These are phyloP conservation scores for Sigmodon hispidus DNA, from an alignment of 2,113 vertebrate species.

Conservation along the genomic window DNA sequence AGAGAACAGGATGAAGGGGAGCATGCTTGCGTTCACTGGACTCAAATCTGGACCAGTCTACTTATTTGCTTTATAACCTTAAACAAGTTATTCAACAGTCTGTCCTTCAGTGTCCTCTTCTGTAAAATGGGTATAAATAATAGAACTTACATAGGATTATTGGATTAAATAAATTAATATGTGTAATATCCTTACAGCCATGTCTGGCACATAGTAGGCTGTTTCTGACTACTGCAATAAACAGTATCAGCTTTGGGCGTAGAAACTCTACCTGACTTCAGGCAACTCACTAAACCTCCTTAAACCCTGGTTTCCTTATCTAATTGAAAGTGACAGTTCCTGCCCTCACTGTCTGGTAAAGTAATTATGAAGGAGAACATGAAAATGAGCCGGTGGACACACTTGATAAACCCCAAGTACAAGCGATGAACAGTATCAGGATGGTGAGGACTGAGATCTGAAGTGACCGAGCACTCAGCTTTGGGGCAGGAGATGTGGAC, in stretches of 20 bases:
- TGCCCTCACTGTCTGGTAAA: background rate
- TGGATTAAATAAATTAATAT: constrained; percentile 30
- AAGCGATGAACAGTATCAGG: background rate
- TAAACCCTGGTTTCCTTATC: constrained; percentile 6
- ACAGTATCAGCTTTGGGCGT: constrained; percentile 26
- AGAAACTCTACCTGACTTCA: constrained; percentile 36
- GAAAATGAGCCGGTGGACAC: constrained; percentile 26
- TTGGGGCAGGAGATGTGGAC: background rate
- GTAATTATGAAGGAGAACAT: background rate
- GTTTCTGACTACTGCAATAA: background rate
- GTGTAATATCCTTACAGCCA: constrained; percentile 3
- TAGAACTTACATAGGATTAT: background rate
- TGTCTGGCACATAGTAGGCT: background rate
- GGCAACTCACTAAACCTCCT: constrained; percentile 2
- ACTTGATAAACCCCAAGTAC: background rate
- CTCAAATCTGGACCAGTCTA: constrained; percentile 25
- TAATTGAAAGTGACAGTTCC: constrained; percentile 6
- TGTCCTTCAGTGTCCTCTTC: constrained; percentile 51
- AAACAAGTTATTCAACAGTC: constrained; percentile 14
- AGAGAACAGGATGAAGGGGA: background rate
- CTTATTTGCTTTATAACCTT: background rate
- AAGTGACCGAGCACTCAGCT: background rate
- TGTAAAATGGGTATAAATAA: constrained; percentile 32
- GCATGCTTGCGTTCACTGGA: background rate
- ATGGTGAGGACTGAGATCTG: background rate